Conservation (phyloP, 2,888 invertebrate genomes). For the Pristionchus exspectatus region DNA sequence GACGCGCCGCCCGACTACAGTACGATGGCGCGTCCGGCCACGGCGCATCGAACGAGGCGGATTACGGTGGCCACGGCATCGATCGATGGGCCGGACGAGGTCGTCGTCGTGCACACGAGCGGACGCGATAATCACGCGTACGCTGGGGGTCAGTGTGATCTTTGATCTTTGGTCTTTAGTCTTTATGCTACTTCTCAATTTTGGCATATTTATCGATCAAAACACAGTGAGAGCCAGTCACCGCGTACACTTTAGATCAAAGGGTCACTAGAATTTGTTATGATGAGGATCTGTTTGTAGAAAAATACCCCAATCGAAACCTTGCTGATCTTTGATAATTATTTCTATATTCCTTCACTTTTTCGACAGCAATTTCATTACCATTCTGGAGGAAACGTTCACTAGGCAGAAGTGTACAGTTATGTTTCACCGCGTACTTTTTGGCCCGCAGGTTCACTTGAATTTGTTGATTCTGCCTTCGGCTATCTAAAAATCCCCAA, state of each 20-base stretch:
- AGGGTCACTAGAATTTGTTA: not conserved
- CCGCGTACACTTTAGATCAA: not conserved
- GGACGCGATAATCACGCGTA: conserved; percentile 26
- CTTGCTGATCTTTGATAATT: not conserved
- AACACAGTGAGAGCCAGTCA: not conserved
- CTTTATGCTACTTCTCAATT: not conserved
- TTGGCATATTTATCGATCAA: not conserved
- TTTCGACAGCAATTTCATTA: no score
- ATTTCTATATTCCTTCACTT: not conserved
- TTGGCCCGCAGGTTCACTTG: not conserved
- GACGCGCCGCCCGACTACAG: conserved; percentile 39
- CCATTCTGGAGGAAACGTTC: no score
- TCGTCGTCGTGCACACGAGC: not conserved
- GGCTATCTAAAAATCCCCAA: not conserved
- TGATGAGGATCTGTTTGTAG: not conserved
- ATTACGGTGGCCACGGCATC: conserved; percentile 33
- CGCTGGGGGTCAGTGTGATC: not conserved
- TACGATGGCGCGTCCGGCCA: conserved; percentile 36
- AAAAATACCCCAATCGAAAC: not conserved
- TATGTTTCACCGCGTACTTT: not conserved
- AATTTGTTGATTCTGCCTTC: not conserved
- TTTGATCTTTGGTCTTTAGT: not conserved
- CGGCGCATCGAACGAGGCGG: not conserved
- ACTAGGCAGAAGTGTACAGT: no score
- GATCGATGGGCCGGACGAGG: not conserved